Conservation (phyloP, 2,113 vertebrate species). For the Crotalus helleri region DNA sequence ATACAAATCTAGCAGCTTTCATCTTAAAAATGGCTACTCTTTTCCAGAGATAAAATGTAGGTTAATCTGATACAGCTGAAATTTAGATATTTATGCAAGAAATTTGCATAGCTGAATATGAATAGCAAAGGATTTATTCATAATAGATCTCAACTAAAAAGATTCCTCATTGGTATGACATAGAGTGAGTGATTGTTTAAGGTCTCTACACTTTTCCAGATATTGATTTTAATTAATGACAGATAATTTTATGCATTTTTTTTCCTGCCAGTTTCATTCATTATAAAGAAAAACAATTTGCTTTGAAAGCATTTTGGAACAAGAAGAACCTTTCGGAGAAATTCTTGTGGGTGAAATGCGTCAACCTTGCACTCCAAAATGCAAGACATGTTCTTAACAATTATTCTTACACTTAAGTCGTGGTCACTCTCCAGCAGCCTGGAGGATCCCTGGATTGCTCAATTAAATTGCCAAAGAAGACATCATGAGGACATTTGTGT, state of each 20-base stretch:
- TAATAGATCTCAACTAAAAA: not conserved
- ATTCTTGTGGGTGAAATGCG: not conserved
- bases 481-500: not conserved
- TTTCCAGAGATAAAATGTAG: not conserved
- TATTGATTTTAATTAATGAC: not conserved
- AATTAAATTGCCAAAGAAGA: not conserved
- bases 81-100: not conserved
- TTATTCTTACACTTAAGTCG: not conserved
- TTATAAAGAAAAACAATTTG: not conserved
- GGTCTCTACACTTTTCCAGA: not conserved
- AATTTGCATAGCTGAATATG: not conserved
- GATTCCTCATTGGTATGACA: not conserved
- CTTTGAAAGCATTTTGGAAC: not conserved
- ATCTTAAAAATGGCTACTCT: not conserved
- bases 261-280: not conserved
- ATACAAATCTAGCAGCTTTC: not conserved
- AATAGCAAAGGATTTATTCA: not conserved
- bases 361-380: not conserved
- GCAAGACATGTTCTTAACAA: not conserved
- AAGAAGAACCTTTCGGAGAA: not conserved
- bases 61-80: not conserved
- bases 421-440: not conserved
- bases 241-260: not conserved
- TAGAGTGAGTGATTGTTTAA: not conserved
- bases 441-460: not conserved